Percentiles rank a stretch among this genome's conserved stretches.
These are phyloP conservation scores for Ephestia elutella DNA, from an alignment of 1,140 invertebrate species.

Conservation along the genomic window DNA sequence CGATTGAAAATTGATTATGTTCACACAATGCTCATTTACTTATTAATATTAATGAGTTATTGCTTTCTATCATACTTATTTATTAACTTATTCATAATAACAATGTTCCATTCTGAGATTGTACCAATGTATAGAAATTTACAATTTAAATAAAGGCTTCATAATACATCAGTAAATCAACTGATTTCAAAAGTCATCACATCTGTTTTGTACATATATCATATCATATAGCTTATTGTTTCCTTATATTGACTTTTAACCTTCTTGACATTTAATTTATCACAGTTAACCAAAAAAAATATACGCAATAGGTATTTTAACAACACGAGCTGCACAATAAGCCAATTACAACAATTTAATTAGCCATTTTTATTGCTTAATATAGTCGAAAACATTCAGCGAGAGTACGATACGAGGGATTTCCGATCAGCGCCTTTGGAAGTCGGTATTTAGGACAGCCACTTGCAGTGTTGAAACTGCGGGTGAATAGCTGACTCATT, in stretches of 20 bases:
- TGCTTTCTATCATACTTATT: no score
- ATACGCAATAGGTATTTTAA: not conserved
- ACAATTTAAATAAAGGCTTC: no score
- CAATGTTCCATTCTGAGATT: no score
- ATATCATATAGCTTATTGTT: no score
- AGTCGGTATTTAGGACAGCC: slow-evolving; percentile 3
- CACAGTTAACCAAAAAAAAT: not conserved
- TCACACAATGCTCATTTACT: no score
- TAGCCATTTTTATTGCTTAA: not conserved
- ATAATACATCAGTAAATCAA: no score
- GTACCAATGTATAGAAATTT: no score
- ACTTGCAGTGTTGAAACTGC: not conserved
- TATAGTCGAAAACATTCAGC: not conserved
- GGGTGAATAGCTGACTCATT: not conserved
- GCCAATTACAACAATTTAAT: not conserved
- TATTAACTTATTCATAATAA: no score
- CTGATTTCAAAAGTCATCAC: no score
- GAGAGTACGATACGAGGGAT: not conserved
- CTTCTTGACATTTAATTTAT: not conserved
- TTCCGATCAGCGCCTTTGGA: not conserved
- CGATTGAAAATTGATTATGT: no score
- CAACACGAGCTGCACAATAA: not conserved
- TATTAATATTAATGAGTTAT: no score
- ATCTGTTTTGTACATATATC: no score
- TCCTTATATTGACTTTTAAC: not conserved